These are phyloP conservation scores for Magallana angulata DNA, from an alignment of 1,140 invertebrate genomes.

Conservation along the genomic window DNA sequence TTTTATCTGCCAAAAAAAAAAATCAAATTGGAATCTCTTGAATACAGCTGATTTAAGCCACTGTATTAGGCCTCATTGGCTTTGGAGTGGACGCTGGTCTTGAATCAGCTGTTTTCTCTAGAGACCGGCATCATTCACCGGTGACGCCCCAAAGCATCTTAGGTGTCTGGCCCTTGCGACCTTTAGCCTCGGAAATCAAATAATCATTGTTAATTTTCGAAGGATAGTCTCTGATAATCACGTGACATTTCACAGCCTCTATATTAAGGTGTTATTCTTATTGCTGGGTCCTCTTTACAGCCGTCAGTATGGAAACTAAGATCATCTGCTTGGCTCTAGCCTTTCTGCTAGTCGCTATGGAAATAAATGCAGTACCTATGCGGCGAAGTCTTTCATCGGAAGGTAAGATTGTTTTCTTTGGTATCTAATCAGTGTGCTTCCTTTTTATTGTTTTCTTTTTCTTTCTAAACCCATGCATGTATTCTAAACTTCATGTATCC, in stretches of 20 bases:
- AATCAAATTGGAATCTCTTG: background rate
- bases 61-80: background rate
- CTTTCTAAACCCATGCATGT: too few species aligned
- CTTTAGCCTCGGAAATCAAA: background rate
- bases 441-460: too few species aligned
- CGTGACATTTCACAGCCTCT: background rate
- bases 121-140: background rate
- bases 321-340: background rate
- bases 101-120: conserved; percentile 9
- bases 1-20: too few species aligned
- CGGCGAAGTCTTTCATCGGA: background rate
- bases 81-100: conserved; percentile 8
- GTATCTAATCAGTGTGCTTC: too few species aligned
- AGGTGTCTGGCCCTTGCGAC: background rate
- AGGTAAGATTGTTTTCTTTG: background rate
- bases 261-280: background rate
- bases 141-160: background rate
- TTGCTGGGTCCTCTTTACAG: background rate
- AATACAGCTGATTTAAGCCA: conserved; percentile 9
- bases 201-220: background rate
- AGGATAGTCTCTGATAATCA: conserved; percentile 9
- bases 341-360: background rate
- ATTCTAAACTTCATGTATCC: too few species aligned
- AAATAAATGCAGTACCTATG: conserved; percentile 10
- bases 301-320: conserved; percentile 2